These are phyloP conservation scores for Oreochromis grahami DNA, from an alignment of 2,797 vertebrate genomes.

Conservation along the genomic window DNA sequence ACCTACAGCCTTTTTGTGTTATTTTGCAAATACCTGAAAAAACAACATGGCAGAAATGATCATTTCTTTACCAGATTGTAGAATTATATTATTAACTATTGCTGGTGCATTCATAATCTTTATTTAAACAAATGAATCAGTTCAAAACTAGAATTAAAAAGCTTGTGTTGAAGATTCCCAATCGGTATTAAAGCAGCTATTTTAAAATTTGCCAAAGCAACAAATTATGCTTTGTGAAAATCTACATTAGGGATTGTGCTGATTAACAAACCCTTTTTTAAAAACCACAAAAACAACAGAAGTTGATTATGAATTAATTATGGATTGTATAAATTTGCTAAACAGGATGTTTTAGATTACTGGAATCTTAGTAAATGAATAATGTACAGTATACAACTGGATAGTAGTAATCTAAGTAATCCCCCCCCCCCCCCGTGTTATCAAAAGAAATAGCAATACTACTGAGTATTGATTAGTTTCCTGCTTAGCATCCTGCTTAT, in stretches of 20 bases:
- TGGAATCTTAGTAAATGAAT: not conserved
- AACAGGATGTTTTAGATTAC: not conserved
- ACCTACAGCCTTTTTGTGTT: slow-evolving; percentile 1
- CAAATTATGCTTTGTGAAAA: not conserved
- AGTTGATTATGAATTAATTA: not conserved
- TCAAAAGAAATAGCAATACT: not conserved
- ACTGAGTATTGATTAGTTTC: not conserved
- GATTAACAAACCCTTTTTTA: not conserved
- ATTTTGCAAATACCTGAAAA: slow-evolving; percentile 21
- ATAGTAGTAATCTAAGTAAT: not conserved
- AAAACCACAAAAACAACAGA: not conserved
- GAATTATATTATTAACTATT: not conserved
- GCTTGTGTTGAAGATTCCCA: not conserved
- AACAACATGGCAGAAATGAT: not conserved
- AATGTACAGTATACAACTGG: not conserved
- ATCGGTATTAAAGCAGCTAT: not conserved
- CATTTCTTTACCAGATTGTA: not conserved
- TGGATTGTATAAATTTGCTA: not conserved
- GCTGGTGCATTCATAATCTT: not conserved
- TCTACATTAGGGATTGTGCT: not conserved
- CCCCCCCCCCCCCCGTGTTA: fast-evolving
- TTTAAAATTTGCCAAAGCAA: not conserved
- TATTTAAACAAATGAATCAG: not conserved
- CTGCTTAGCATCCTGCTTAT: not conserved
- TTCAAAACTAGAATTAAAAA: not conserved